Percentiles rank a stretch among this genome's conserved stretches.
phyloP scores from a whole-genome alignment of 2,113 vertebrate species.

The Todiramphus saurophagus region DNA sequence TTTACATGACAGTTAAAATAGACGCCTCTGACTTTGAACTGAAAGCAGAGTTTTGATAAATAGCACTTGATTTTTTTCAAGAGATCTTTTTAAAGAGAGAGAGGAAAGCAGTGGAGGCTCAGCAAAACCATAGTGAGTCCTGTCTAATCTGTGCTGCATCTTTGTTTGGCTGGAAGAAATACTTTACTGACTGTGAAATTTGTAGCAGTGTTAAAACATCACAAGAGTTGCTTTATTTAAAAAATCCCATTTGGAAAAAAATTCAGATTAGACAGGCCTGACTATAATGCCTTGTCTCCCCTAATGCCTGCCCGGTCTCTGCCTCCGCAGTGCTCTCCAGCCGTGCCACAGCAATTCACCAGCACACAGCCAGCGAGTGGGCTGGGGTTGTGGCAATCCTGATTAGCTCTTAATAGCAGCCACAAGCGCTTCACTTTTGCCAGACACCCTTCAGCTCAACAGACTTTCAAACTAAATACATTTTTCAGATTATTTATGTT shows the following conservation, averaged over 20 bases:
- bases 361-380: background rate
- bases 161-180: background rate
- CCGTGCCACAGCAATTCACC: background rate
- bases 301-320: background rate
- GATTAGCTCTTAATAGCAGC: conserved; percentile 27
- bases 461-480: background rate
- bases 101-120: background rate
- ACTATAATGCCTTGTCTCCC: background rate
- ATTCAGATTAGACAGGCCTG: background rate
- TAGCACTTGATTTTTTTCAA: background rate
- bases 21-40: background rate
- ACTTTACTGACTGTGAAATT: background rate
- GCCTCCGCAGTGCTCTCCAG: background rate
- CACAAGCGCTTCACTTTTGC: conserved; percentile 21
- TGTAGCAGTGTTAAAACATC: background rate
- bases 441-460: background rate
- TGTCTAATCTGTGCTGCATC: background rate
- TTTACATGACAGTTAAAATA: background rate
- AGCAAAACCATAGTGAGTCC: background rate
- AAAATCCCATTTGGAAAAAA: background rate
- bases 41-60: background rate
- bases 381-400: conserved; percentile 1
- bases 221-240: background rate
- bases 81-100: background rate
- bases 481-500: background rate